Base-by-base conservation (phyloP, 2,888 invertebrate species). In the Nomada flava region DNA sequence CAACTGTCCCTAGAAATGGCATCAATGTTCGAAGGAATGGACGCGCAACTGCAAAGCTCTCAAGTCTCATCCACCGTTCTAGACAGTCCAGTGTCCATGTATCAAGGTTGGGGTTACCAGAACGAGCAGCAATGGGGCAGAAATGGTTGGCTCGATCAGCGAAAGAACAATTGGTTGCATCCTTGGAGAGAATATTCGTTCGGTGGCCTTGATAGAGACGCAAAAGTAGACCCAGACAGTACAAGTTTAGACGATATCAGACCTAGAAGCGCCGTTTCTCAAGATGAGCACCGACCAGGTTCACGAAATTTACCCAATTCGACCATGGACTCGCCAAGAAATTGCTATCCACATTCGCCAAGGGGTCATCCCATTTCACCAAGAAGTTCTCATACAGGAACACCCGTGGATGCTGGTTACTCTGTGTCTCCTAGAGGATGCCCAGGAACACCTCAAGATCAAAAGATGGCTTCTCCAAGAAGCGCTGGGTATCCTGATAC, bases 11-110 rank as follows among this genome's bases (percentile, higher is more conserved):
- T 96, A 87, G 96, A 97, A 89, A 96, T 96, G 96, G 96, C 96
- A 53, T 95, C 96, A 9, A 96, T 97, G 96, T 96, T 97, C 83
- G 97, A 97, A 86, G 96, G 96, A 88, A 96, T 97, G 94, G 96
- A 97, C 90, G 96, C 96, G 23, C 97, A 97, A 91, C 94, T 98
- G 50, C 97, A 98, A 93, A 97, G 97, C 91, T 97, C 97, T 91
- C 97, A 97, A 94, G 97, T 97, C 85, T 97, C 97, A 55, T 97
- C 97, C 91, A 98, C 97, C 18, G 97, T 97, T 7, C 94, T 97
- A 88, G 97, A 97, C 76, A 94, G 94, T 88, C 94, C 94, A 2
- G 94, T 94, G 13, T 94, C 94, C 47, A 94, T 94, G 94, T 94
- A 94, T 79, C 94, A 94, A 83, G 91, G 92, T 44, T 94, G 94